Evolutionary conservation across 2,797 vertebrate species (phyloP).

Genomic region (Danio albolineatus): DNA sequence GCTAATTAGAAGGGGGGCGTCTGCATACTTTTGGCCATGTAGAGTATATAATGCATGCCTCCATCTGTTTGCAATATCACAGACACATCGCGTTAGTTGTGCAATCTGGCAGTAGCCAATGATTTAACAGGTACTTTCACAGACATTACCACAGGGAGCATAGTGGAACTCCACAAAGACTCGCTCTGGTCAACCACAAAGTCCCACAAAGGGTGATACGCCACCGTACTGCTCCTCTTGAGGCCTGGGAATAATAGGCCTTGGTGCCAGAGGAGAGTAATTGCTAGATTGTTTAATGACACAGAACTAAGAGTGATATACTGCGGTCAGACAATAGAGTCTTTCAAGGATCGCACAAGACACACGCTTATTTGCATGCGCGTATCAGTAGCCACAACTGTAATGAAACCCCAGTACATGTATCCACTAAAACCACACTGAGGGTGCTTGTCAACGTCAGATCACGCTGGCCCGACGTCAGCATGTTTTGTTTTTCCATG

Average conservation of each 20-base stretch:
- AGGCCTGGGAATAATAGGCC: slow-evolving; percentile 59
- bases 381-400: slow-evolving; percentile 5
- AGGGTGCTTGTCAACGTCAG: slow-evolving; percentile 70
- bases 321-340: slow-evolving; percentile 33
- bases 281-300: slow-evolving; percentile 52
- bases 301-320: slow-evolving; percentile 39
- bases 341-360: slow-evolving; percentile 17
- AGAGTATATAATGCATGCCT: not conserved
- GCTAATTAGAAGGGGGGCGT: not conserved
- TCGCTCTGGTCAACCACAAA: slow-evolving; percentile 54
- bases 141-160: slow-evolving; percentile 70
- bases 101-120: slow-evolving; percentile 28
- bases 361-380: slow-evolving; percentile 24
- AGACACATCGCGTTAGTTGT: slow-evolving; percentile 14
- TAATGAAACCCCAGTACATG: slow-evolving; percentile 35
- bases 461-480: slow-evolving; percentile 72
- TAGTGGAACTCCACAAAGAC: slow-evolving; percentile 50
- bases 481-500: slow-evolving; percentile 81
- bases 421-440: slow-evolving; percentile 46
- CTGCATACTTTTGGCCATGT: not conserved
- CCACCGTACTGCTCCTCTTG: slow-evolving; percentile 66
- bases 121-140: slow-evolving; percentile 42
- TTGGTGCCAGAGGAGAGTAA: slow-evolving; percentile 61
- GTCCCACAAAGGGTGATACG: slow-evolving; percentile 65
- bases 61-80: slow-evolving; percentile 29